Percentiles rank a stretch among this genome's conserved stretches.
Evolutionary conservation across 2,113 vertebrate species (phyloP).

Genomic region (Malurus alboscapulatus): DNA sequence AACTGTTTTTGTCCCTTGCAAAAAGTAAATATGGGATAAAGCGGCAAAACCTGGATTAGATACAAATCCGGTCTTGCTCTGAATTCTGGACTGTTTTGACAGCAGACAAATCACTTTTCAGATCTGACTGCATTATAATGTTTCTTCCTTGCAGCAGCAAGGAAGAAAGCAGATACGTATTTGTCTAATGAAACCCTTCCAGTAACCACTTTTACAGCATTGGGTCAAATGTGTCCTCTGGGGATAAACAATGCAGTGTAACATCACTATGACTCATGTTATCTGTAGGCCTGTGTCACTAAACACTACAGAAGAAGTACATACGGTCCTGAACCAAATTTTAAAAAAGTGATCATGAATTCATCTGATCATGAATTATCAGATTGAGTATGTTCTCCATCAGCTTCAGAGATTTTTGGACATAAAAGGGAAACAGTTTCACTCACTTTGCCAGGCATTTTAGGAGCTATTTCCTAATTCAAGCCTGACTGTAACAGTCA

Average conservation of each 20-base stretch:
- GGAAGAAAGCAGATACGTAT: neutral
- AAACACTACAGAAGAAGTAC: neutral
- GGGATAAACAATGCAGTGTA: neutral
- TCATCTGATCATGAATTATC: neutral
- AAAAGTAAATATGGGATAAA: neutral
- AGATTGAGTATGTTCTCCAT: neutral
- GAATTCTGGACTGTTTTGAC: neutral
- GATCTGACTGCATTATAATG: neutral
- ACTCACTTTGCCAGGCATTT: neutral
- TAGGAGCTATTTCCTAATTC: neutral
- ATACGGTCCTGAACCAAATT: neutral
- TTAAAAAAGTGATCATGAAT: too few relatives aligned
- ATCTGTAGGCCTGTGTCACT: neutral
- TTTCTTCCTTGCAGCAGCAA: neutral
- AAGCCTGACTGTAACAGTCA: neutral
- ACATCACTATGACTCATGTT: rapidly evolving
- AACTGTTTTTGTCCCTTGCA: neutral
- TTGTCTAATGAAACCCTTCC: neutral
- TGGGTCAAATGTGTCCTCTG: neutral
- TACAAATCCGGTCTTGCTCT: neutral
- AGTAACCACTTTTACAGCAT: neutral
- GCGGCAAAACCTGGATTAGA: neutral
- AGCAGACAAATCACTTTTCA: neutral
- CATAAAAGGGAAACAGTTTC: neutral
- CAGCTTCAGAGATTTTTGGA: neutral